These are phyloP conservation scores for Drosophila ustulata DNA, from an alignment of 2,888 invertebrate species.

Conservation along the genomic window DNA sequence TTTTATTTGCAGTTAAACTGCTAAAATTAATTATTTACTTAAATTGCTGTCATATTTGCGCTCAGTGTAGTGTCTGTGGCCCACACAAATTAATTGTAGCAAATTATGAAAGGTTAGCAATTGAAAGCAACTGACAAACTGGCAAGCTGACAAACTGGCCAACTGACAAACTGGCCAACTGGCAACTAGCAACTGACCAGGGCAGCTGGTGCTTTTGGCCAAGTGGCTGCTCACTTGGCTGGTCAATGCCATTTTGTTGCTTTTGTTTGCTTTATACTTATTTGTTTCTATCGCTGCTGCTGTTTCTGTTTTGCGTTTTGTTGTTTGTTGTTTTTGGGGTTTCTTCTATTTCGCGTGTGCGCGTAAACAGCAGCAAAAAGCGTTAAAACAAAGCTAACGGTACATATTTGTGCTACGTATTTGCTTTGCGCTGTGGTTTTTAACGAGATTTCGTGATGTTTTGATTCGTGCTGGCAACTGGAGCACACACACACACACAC, in stretches of 20 bases:
- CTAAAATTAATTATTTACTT: slow-evolving; percentile 3
- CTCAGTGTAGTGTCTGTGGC: slow-evolving; percentile 18
- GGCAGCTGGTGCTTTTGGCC: slow-evolving; percentile 32
- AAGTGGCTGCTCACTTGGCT: slow-evolving; percentile 64
- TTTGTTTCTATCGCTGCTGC: slow-evolving; percentile 19
- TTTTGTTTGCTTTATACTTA: slow-evolving; percentile 38
- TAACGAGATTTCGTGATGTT: slow-evolving; percentile 70
- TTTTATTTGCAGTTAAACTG: neutral
- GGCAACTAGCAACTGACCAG: slow-evolving; percentile 17
- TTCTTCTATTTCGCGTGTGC: slow-evolving; percentile 34
- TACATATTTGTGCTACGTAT: slow-evolving; percentile 55
- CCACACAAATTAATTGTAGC: slow-evolving; percentile 52
- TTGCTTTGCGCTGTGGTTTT: slow-evolving; percentile 54
- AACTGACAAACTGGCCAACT: slow-evolving; percentile 17
- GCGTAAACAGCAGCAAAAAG: slow-evolving; percentile 31
- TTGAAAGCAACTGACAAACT: slow-evolving; percentile 34
- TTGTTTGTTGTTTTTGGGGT: slow-evolving; percentile 23
- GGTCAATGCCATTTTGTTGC: slow-evolving; percentile 73
- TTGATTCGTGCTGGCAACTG: slow-evolving; percentile 56
- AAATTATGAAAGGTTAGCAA: slow-evolving; percentile 55
- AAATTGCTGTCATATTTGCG: neutral
- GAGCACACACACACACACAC: slow-evolving; percentile 39
- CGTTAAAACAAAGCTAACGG: slow-evolving; percentile 65
- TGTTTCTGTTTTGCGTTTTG: neutral
- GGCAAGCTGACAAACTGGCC: slow-evolving; percentile 17